Base-by-base conservation (phyloP, 2,113 vertebrate species). In the Coracopsis vasa region DNA sequence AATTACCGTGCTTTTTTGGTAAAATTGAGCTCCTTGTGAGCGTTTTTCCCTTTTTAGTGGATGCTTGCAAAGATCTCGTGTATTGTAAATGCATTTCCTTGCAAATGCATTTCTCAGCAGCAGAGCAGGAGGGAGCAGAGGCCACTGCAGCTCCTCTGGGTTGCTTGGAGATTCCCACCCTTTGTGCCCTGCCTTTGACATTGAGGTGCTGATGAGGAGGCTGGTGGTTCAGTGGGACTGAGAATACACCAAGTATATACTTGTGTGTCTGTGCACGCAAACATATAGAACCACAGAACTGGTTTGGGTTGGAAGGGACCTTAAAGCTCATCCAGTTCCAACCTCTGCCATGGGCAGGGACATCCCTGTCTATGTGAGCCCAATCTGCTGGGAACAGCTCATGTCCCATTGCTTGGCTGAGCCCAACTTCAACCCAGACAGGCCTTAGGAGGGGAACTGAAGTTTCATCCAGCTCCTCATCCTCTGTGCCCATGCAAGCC, bases 21-120 rank as follows among this genome's bases (percentile, higher is more conserved):
- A 66, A 80, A 53, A 70, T 29, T 44, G 58, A 93, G 90, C 64
- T 90, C 83, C 94, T 94, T 74, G 91, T 94, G 88, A 81, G 80
- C 20, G 2, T 88, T 91, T 77, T 62, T 6, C n/a, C 70, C 35
- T 53, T 92, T 95, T 92, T 84, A 78, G 64, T 10, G 42, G 80
- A 37, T 44, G 77, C 62, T 85, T 88, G 75, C 72, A 78, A 95
- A 83, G 86, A 24, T 21, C 92, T 79, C 37, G 51, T 66, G 75
- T 83, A 81, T 90, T 88, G 62, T 78, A 80, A 86, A 71, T 44
- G 31, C 42, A 15, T 81, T 95, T 97, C 89, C 13, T 54, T 47
- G 48, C 83, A 80, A 85, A 66, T 44, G n/a, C 54, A 15, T 81
- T 95, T 97, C 89, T 82, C 13, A 3, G 50, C 74, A 39, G 50